Evolutionary conservation across 1,140 invertebrate species (phyloP).

Genomic region (Sinonovacula constricta): DNA sequence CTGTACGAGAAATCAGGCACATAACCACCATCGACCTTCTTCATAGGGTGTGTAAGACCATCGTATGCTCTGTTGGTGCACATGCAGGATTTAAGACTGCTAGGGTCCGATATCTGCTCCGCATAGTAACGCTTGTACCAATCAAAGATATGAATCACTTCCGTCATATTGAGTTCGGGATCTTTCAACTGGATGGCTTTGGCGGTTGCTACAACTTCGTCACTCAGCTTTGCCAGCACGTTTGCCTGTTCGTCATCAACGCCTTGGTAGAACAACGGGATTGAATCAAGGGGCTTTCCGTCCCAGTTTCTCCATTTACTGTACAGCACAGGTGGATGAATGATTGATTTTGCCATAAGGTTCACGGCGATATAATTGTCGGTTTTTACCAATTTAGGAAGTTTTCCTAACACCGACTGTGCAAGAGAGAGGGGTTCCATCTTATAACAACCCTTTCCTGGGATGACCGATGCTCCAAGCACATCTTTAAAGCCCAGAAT

Average conservation of each 20-base stretch:
- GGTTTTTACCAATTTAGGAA: conserved; percentile 50
- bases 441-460: conserved; percentile 44
- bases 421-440: conserved; percentile 43
- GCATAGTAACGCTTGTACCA: conserved; percentile 58
- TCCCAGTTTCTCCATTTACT: conserved; percentile 69
- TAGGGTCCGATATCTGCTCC: conserved; percentile 58
- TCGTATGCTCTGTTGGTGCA: conserved; percentile 64
- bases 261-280: conserved; percentile 67
- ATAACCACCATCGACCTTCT: conserved; percentile 54
- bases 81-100: conserved; percentile 52
- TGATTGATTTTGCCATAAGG: conserved; percentile 58
- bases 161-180: conserved; percentile 51
- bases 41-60: conserved; percentile 65
- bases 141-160: conserved; percentile 59
- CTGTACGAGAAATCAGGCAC: conserved; percentile 63
- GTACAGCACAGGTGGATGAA: conserved; percentile 65
- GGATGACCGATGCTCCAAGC: conserved; percentile 39
- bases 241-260: conserved; percentile 57
- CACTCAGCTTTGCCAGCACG: conserved; percentile 54
- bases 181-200: conserved; percentile 47
- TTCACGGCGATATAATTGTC: conserved; percentile 62
- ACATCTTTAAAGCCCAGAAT: conserved; percentile 56
- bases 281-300: conserved; percentile 58
- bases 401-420: conserved; percentile 57
- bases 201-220: conserved; percentile 60